Conservation (phyloP, 2,113 vertebrate genomes). For the Trematomus loennbergii region DNA sequence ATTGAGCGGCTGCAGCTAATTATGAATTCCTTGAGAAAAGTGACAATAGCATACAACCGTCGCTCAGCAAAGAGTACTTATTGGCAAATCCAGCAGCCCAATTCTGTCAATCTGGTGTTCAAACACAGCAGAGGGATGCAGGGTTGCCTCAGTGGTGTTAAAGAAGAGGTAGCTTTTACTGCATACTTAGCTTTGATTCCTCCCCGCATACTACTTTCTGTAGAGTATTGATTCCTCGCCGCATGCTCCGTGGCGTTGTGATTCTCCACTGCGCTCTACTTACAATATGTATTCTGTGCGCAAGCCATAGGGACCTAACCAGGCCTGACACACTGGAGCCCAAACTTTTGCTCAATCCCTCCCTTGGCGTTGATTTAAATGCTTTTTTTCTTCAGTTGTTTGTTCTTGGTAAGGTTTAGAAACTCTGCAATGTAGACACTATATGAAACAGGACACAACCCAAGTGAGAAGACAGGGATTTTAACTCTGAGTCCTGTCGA, state of each 20-base stretch:
- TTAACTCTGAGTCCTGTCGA: conserved; percentile 42
- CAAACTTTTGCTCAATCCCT: conserved; percentile 47
- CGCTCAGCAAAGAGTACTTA: conserved; percentile 22
- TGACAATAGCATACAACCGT: conserved; percentile 14
- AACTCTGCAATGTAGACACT: conserved; percentile 28
- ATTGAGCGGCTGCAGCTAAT: conserved; percentile 9
- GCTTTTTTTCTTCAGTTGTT: conserved; percentile 43
- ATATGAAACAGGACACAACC: conserved; percentile 37
- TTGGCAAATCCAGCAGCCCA: conserved; percentile 55
- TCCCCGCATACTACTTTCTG: conserved; percentile 48
- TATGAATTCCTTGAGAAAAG: conserved; percentile 17
- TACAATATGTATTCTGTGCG: conserved; percentile 53
- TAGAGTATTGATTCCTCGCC: conserved; percentile 61
- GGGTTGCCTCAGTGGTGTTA: conserved; percentile 40
- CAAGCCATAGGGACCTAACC: conserved; percentile 29
- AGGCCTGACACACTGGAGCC: conserved; percentile 19
- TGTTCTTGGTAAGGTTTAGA: conserved; percentile 19
- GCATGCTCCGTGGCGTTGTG: conserved; percentile 41
- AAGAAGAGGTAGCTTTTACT: conserved; percentile 53
- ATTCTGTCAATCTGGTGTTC: conserved; percentile 68
- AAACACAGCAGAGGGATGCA: conserved; percentile 47
- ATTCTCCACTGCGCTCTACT: conserved; percentile 49
- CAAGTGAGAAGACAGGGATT: conserved; percentile 44
- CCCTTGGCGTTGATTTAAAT: conserved; percentile 34
- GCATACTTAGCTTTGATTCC: conserved; percentile 64